These are phyloP conservation scores for Galerucella nymphaeae DNA, from an alignment of 2,888 invertebrate species.

Conservation along the genomic window DNA sequence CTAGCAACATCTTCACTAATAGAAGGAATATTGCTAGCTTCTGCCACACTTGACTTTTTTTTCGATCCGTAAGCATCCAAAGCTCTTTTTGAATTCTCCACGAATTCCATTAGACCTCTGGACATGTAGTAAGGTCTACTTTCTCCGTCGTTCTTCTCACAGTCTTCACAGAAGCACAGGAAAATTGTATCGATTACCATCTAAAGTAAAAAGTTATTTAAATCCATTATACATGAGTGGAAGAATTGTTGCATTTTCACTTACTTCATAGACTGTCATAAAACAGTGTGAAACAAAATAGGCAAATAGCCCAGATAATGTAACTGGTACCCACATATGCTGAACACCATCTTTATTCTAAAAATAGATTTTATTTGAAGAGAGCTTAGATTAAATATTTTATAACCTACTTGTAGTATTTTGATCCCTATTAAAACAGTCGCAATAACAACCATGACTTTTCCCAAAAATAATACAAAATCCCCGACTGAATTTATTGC, in stretches of 20 bases:
- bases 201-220: constrained; percentile 59
- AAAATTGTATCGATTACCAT: constrained; percentile 78
- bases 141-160: constrained; percentile 73
- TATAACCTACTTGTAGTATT: constrained; percentile 67
- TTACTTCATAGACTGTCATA: constrained; percentile 79
- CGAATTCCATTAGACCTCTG: constrained; percentile 73
- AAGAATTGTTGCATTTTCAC: constrained; percentile 27
- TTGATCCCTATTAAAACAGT: constrained; percentile 73
- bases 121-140: constrained; percentile 74
- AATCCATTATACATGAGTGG: too few relatives aligned
- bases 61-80: constrained; percentile 54
- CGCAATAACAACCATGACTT: constrained; percentile 73
- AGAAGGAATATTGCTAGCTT: constrained; percentile 33
- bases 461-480: constrained; percentile 76
- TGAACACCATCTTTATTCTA: constrained; percentile 69
- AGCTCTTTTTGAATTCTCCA: constrained; percentile 71
- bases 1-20: constrained; percentile 34
- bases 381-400: too few relatives aligned
- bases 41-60: constrained; percentile 26
- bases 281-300: constrained; percentile 79
- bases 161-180: constrained; percentile 77
- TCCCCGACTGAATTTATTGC: constrained; percentile 82
- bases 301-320: constrained; percentile 73
- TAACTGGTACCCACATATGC: constrained; percentile 73
- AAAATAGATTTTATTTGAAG: constrained; percentile 47